These are phyloP conservation scores for Cydia amplana DNA, from an alignment of 1,140 invertebrate species.

Conservation along the genomic window DNA sequence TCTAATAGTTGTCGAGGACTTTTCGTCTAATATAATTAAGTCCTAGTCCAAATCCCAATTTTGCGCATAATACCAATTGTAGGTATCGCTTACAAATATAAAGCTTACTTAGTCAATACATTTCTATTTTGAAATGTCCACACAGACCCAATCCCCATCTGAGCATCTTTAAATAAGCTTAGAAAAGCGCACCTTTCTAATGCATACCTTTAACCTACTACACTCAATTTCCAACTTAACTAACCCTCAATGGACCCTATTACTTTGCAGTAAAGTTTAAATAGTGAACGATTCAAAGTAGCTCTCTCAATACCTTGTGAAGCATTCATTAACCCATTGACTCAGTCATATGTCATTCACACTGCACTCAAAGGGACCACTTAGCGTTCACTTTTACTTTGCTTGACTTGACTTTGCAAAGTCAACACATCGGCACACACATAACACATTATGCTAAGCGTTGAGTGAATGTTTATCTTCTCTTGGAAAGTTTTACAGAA, in stretches of 20 bases:
- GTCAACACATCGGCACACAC: neutral
- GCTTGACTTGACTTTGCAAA: slow-evolving; percentile 12
- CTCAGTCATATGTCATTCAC: neutral
- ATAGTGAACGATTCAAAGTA: neutral
- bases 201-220: neutral
- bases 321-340: neutral
- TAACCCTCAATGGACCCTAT: neutral
- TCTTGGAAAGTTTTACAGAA: neutral
- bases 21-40: too few relatives aligned
- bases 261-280: too few relatives aligned
- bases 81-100: too few relatives aligned
- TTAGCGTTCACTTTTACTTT: slow-evolving; percentile 9
- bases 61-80: too few relatives aligned
- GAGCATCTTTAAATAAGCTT: neutral
- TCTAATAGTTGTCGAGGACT: too few relatives aligned
- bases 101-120: too few relatives aligned
- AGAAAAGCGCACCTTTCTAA: neutral
- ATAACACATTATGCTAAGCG: slow-evolving; percentile 2
- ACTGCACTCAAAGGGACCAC: neutral
- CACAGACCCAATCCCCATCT: too few relatives aligned
- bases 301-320: neutral
- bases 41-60: too few relatives aligned
- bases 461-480: slow-evolving; percentile 9
- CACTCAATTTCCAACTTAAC: neutral
- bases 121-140: too few relatives aligned